Base-by-base conservation (phyloP, 1,140 invertebrate genomes). In the Drosophila busckii region DNA sequence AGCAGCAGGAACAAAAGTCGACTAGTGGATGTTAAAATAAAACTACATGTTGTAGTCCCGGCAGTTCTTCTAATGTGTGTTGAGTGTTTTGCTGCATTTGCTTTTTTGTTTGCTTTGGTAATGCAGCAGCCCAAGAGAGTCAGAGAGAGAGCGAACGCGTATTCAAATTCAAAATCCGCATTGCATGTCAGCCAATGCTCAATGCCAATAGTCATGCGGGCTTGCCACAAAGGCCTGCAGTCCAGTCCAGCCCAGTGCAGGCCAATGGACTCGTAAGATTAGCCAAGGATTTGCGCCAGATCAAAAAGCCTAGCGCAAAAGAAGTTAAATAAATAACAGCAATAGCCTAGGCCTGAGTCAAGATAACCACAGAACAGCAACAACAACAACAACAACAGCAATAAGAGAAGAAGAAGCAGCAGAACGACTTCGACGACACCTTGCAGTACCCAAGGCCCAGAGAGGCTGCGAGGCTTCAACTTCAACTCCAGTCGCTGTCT, bases 201-300 rank as follows among this genome's bases (percentile, higher is more conserved):
- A 61, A 15, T 8, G 26, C 31, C 9, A 3, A 41, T 12, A 19
- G n/a, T 42, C 32, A 73, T 73, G 70, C 70, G 64, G 64, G 59
- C 55, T 41, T 25, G 17, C n/a, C n/a, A n/a, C n/a, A n/a, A n/a
- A n/a, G n/a, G n/a, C n/a, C n/a, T n/a, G n/a, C n/a, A n/a, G n/a
- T n/a, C n/a, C n/a, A n/a, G 25, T 19, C 45, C 20, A 26, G 23
- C 15, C 20, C 40, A 25, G 50, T 34, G 41, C 53, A 50, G 40
- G 55, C 49, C 60, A 53, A 50, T 34, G 48, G 44, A 56, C 52
- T 67, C 46, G 63, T n/a, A n/a, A 73, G 73, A 73, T 80, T 82
- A 78, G 68, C 63, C 49, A 37, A 69, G 64, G 75, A 80, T 80
- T 64, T 80, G 63, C 42, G 65, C 62, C 54, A 50, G 54, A 75